These are phyloP conservation scores for Polia nebulosa DNA, from an alignment of 2,888 invertebrate species.

Conservation along the genomic window DNA sequence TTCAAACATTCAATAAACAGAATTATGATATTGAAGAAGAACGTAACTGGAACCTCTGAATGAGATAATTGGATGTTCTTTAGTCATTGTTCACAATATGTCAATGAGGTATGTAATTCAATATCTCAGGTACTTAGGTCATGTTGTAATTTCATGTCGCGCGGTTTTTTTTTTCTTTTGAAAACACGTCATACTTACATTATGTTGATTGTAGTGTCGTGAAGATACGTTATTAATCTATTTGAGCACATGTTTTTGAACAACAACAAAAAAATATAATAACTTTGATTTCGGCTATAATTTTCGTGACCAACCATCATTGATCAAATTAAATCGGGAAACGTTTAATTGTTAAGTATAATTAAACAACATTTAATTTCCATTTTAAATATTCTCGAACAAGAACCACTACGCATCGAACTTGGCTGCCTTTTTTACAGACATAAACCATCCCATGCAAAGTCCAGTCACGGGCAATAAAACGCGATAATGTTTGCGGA, in stretches of 20 bases:
- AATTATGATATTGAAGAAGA: not conserved
- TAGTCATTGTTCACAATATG: constrained; percentile 25
- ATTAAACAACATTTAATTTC: no score
- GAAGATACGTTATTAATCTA: not conserved
- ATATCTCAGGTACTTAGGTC: not conserved
- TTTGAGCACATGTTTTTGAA: not conserved
- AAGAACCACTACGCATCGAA: not conserved
- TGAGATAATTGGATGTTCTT: constrained; percentile 29
- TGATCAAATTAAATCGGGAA: not conserved
- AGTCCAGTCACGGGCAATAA: constrained; percentile 58
- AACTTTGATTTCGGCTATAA: not conserved
- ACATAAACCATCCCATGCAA: constrained; percentile 19
- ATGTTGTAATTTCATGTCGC: not conserved
- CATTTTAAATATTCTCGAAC: not conserved
- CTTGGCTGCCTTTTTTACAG: constrained; percentile 29
- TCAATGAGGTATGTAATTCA: constrained; percentile 26
- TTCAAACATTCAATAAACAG: not conserved
- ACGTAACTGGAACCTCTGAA: not conserved
- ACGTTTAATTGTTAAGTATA: not conserved
- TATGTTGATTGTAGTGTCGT: not conserved
- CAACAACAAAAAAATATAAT: not conserved
- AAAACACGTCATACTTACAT: not conserved
- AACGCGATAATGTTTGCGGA: constrained; percentile 55
- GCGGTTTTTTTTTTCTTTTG: not conserved
- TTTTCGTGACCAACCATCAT: not conserved